phyloP scores from a whole-genome alignment of 2,888 invertebrate species.

The Eupelmus urozonus region DNA sequence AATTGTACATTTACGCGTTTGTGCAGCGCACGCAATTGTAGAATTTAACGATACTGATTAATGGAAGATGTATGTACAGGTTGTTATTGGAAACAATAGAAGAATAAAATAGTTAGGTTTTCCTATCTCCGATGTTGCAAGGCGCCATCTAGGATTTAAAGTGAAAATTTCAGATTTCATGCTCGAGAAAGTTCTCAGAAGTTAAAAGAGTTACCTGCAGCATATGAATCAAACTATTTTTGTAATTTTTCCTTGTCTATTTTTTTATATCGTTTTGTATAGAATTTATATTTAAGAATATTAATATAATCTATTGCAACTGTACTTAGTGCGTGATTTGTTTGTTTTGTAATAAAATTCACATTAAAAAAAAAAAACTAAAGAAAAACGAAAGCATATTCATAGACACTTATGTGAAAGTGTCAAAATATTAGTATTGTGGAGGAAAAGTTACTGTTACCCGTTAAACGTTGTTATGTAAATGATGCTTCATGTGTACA shows the following conservation, averaged over 20 bases:
- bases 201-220: slow-evolving; percentile 25
- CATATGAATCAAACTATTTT: slow-evolving; percentile 13
- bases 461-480: neutral
- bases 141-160: slow-evolving; percentile 30
- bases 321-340: neutral
- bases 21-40: neutral
- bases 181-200: slow-evolving; percentile 9
- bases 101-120: neutral
- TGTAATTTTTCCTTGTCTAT: neutral
- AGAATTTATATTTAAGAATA: neutral
- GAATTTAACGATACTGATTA: neutral
- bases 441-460: neutral
- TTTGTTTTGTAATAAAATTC: slow-evolving; percentile 21
- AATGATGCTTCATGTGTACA: neutral
- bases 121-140: neutral
- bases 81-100: neutral
- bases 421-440: too few relatives aligned
- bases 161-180: neutral
- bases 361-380: neutral
- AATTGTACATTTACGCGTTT: slow-evolving; percentile 1
- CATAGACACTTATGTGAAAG: too few relatives aligned
- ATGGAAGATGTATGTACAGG: neutral
- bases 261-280: neutral
- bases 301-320: neutral
- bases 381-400: neutral